Percentiles rank a stretch among this genome's conserved stretches.
These are phyloP conservation scores for Zootoca vivipara DNA, from an alignment of 2,113 vertebrate species.

Conservation along the genomic window DNA sequence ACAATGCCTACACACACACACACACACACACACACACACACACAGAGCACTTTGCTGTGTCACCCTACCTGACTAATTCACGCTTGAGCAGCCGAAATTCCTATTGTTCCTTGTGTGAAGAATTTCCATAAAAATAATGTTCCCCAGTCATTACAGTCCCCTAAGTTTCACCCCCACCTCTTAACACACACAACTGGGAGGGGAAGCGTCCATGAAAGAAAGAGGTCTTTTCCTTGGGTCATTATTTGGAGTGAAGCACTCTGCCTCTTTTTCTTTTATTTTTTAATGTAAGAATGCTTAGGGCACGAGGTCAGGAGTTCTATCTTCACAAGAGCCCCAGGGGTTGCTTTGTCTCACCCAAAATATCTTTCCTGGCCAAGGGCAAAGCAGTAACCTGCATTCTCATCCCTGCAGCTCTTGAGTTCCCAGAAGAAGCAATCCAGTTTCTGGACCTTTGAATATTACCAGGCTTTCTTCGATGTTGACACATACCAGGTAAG, in stretches of 20 bases:
- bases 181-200: background rate
- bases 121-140: background rate
- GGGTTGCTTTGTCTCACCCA: background rate
- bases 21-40: too few species aligned
- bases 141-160: too few species aligned
- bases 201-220: background rate
- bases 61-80: background rate
- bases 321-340: background rate
- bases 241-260: background rate
- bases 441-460: conserved; percentile 88
- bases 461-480: conserved; percentile 88
- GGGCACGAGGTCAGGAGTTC: background rate
- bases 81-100: background rate
- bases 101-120: background rate
- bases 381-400: background rate
- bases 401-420: conserved; percentile 75
- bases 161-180: background rate
- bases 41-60: too few species aligned
- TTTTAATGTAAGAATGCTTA: background rate
- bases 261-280: background rate
- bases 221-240: background rate
- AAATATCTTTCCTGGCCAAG: background rate
- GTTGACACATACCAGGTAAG: conserved; percentile 87
- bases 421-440: conserved; percentile 74
- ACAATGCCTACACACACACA: too few species aligned